phyloP scores from a whole-genome alignment of 2,797 vertebrate genomes.

The Poeciliopsis presidionis region DNA sequence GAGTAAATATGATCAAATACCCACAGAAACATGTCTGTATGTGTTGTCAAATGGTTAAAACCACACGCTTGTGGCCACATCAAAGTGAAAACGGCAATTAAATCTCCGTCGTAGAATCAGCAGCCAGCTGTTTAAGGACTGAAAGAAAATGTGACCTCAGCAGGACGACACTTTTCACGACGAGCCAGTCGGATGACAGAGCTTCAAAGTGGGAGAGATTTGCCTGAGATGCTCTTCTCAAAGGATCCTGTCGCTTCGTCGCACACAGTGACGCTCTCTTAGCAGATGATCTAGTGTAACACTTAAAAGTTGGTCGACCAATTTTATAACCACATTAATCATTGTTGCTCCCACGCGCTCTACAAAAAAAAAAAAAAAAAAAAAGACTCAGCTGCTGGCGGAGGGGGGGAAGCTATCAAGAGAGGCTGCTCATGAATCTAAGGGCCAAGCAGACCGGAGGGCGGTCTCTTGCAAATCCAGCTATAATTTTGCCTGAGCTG shows the following conservation, averaged over 20 bases:
- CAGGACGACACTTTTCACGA: constrained; percentile 27
- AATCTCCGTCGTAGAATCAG: constrained; percentile 39
- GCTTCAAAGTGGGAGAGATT: constrained; percentile 54
- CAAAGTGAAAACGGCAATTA: constrained; percentile 60
- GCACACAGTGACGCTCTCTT: constrained; percentile 44
- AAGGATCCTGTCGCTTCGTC: constrained; percentile 37
- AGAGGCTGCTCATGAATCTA: constrained; percentile 54
- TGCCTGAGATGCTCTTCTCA: constrained; percentile 56
- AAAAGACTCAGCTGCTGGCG: constrained; percentile 46
- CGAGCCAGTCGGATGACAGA: constrained; percentile 5
- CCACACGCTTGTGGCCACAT: constrained; percentile 33
- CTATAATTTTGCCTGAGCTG: constrained; percentile 33
- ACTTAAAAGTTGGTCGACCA: constrained; percentile 57
- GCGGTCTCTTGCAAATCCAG: constrained; percentile 19
- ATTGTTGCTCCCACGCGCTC: constrained; percentile 39
- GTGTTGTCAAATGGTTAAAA: constrained; percentile 24
- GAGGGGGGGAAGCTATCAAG: constrained; percentile 39
- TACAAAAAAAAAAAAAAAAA: neutral
- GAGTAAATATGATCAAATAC: constrained; percentile 12
- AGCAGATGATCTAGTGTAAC: constrained; percentile 69
- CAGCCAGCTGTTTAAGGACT: constrained; percentile 30
- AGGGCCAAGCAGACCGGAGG: constrained; percentile 41
- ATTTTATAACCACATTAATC: constrained; percentile 73
- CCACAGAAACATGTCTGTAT: constrained; percentile 14
- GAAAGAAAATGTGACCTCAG: constrained; percentile 41